Conservation (phyloP, 2,113 vertebrate species). For the Speoplatyrhinus poulsoni region DNA sequence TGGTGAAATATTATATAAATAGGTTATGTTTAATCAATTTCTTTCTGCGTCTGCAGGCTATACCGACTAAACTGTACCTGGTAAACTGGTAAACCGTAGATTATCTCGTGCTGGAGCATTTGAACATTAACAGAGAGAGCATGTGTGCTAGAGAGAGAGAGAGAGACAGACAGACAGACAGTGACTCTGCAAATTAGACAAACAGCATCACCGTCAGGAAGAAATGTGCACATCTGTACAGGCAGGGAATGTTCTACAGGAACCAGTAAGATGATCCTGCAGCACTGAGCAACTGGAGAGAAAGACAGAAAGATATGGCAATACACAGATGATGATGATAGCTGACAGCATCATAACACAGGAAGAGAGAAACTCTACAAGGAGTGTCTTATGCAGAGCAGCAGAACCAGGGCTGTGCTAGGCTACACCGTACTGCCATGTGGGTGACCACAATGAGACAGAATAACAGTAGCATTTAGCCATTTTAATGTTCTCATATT, state of each 20-base stretch:
- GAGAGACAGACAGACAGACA: too few species aligned
- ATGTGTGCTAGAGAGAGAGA: too few species aligned
- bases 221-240: neutral
- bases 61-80: too few species aligned
- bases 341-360: neutral
- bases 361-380: neutral
- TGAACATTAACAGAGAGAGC: neutral
- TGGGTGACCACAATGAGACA: too few species aligned
- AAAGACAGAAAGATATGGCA: neutral
- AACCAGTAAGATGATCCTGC: conserved; percentile 65
- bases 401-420: neutral
- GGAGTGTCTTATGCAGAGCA: neutral
- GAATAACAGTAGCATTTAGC: too few species aligned
- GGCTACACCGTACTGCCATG: too few species aligned
- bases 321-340: neutral
- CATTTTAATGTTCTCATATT: too few species aligned
- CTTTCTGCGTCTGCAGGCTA: too few species aligned
- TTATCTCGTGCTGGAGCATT: neutral
- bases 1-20: too few species aligned
- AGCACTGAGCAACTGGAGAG: conserved; percentile 49
- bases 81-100: too few species aligned
- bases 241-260: conserved; percentile 24
- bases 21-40: too few species aligned
- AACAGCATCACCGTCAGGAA: conserved; percentile 18
- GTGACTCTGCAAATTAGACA: conserved; percentile 9